Conservation (phyloP, 92 coral and sea anemone species). For the Epizoanthus stellaris region DNA sequence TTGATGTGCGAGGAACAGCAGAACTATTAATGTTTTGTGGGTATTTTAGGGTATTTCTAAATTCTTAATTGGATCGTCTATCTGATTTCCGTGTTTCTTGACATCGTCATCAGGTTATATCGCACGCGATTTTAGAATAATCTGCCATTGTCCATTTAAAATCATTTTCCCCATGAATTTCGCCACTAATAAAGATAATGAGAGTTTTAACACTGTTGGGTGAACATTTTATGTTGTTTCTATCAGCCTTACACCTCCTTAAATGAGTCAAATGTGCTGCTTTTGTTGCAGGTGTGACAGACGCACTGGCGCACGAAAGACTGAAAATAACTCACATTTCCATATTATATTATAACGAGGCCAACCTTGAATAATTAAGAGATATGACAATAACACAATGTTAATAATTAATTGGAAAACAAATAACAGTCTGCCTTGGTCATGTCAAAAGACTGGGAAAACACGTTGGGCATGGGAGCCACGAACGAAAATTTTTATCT, state of each 20-base stretch:
- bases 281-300: not conserved
- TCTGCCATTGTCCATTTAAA: not conserved
- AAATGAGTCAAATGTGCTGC: not conserved
- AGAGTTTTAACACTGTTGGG: not conserved
- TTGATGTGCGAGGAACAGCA: not conserved
- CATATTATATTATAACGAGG: not conserved
- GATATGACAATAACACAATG: not conserved
- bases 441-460: not conserved
- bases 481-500: not conserved
- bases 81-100: not conserved
- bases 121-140: not conserved
- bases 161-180: not conserved
- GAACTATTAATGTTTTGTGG: not conserved
- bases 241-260: not conserved
- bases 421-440: constrained; percentile 7
- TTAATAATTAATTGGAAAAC: constrained; percentile 19
- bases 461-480: not conserved
- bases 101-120: not conserved
- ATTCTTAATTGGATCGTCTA: not conserved
- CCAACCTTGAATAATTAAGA: constrained; percentile 3
- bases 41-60: too few relatives aligned
- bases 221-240: not conserved
- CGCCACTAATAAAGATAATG: not conserved
- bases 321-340: not conserved
- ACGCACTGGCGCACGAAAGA: not conserved